Conservation (phyloP, 2,113 vertebrate genomes). For the Daubentonia madagascariensis region DNA sequence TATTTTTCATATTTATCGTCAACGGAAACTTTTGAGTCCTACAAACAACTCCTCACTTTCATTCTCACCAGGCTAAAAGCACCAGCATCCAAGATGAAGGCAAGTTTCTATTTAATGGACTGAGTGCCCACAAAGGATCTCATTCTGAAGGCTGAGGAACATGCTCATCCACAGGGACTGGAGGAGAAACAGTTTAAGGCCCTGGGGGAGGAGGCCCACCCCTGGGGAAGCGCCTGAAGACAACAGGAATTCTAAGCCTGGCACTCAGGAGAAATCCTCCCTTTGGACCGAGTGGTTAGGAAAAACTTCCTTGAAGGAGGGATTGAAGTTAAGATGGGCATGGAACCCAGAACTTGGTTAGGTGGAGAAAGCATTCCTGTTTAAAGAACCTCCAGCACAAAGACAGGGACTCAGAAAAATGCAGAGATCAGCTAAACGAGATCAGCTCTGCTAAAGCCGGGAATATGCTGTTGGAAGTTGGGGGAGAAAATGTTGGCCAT, state of each 20-base stretch:
- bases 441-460: background rate
- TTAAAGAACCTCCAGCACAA: background rate
- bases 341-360: background rate
- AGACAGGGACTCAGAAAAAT: background rate
- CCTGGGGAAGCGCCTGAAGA: background rate
- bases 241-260: background rate
- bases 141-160: background rate
- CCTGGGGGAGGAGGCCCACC: background rate
- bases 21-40: background rate
- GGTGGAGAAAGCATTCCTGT: background rate
- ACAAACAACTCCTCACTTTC: constrained; percentile 38
- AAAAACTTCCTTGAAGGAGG: background rate
- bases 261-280: background rate
- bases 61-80: constrained; percentile 10
- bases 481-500: background rate
- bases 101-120: constrained; percentile 41
- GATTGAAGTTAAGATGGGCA: background rate
- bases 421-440: background rate
- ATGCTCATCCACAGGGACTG: background rate
- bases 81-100: constrained; percentile 15
- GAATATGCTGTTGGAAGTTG: background rate
- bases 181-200: background rate
- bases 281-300: background rate
- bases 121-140: constrained; percentile 17
- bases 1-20: background rate